Conservation (phyloP, 2,797 vertebrate genomes). For the Dicrostonyx torquatus region DNA sequence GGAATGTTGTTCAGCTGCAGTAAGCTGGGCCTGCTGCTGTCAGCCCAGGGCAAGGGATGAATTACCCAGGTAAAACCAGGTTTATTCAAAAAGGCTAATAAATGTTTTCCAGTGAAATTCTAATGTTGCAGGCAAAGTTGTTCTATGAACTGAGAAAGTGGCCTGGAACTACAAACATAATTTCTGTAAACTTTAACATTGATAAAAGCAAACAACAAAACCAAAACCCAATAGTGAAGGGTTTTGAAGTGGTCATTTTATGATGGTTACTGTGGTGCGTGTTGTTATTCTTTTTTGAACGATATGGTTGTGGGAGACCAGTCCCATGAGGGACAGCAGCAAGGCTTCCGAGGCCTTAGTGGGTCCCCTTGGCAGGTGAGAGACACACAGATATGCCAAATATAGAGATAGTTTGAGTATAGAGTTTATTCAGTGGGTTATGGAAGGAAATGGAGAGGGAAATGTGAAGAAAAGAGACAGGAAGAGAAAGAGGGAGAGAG, state of each 20-base stretch:
- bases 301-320: no score
- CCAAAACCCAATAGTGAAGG: not conserved
- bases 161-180: not conserved
- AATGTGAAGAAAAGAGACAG: not conserved
- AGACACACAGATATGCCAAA: no score
- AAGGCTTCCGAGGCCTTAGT: no score
- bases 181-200: slow-evolving; percentile 6
- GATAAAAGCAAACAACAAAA: not conserved
- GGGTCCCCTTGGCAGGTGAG: no score
- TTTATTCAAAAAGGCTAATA: slow-evolving; percentile 19
- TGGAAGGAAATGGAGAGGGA: no score
- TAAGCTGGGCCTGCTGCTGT: slow-evolving; percentile 51
- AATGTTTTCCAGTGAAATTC: slow-evolving; percentile 53
- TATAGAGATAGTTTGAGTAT: no score
- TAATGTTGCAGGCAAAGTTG: not conserved
- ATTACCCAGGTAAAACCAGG: slow-evolving; percentile 38
- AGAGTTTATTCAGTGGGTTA: no score
- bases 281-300: no score
- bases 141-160: slow-evolving; percentile 40
- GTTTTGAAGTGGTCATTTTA: not conserved
- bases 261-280: not conserved
- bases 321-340: no score
- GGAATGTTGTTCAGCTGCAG: slow-evolving; percentile 52
- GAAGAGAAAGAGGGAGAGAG: no score
- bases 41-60: slow-evolving; percentile 71